Conservation (phyloP, 2,888 invertebrate species). For the Rhagonycha lutea region DNA sequence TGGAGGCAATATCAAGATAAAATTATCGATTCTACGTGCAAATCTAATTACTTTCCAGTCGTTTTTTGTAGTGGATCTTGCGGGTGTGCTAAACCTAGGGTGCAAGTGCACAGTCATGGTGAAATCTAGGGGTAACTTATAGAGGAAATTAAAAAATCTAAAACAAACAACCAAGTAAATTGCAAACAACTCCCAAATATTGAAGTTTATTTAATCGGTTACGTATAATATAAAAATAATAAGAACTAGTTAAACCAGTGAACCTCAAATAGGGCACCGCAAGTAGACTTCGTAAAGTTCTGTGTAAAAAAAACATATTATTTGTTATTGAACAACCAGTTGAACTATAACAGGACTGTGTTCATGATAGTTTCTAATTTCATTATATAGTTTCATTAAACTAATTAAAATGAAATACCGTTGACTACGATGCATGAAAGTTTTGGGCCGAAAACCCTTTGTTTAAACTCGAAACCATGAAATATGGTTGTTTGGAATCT, state of each 20-base stretch:
- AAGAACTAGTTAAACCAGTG: not conserved
- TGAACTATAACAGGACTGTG: too few species aligned
- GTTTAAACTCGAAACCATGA: not conserved
- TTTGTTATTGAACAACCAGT: too few species aligned
- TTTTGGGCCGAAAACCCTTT: not conserved
- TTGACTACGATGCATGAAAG: not conserved
- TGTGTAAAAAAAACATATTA: too few species aligned
- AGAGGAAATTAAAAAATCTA: not conserved
- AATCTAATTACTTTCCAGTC: not conserved
- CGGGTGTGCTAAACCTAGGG: not conserved
- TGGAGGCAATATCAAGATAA: not conserved
- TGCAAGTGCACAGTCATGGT: not conserved
- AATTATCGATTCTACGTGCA: not conserved
- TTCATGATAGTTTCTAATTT: too few species aligned
- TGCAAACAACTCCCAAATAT: not conserved
- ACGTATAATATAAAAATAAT: not conserved
- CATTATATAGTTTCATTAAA: too few species aligned
- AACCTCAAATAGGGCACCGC: too few species aligned
- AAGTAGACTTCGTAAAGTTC: too few species aligned
- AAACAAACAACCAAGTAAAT: not conserved
- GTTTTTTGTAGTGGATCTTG: not conserved
- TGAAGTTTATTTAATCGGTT: not conserved
- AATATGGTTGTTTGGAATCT: not conserved
- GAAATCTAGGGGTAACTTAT: not conserved
- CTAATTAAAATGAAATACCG: not conserved